These are phyloP conservation scores for Ivindomyrus marchei DNA, from an alignment of 2,113 vertebrate species.

Conservation along the genomic window DNA sequence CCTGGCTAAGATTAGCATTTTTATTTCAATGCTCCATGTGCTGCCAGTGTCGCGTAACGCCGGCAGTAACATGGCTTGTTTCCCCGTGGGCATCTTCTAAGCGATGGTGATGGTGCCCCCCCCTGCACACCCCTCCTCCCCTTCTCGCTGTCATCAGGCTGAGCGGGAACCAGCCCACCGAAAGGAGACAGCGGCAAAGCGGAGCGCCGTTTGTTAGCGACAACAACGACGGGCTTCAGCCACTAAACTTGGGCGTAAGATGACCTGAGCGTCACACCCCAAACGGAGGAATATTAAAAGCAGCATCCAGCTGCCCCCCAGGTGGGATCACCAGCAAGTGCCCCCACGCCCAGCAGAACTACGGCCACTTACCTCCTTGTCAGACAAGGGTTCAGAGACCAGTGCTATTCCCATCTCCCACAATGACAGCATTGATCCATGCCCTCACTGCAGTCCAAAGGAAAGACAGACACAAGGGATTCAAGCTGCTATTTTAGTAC, in stretches of 20 bases:
- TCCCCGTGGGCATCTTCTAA: not conserved
- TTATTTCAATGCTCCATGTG: not conserved
- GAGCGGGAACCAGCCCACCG: not conserved
- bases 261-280: not conserved
- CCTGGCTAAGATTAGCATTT: not conserved
- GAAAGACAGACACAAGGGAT: not conserved
- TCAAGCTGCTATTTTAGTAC: not conserved
- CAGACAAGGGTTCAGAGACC: not conserved
- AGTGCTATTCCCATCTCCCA: not conserved
- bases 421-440: not conserved
- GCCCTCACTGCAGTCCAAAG: not conserved
- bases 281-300: not conserved
- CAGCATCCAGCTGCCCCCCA: not conserved
- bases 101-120: not conserved
- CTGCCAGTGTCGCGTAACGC: not conserved
- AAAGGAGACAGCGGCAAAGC: too few relatives aligned
- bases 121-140: not conserved
- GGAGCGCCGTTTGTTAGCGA: not conserved
- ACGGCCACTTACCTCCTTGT: not conserved
- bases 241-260: not conserved
- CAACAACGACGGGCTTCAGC: not conserved
- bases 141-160: not conserved
- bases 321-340: not conserved
- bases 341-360: not conserved
- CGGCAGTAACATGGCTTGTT: not conserved